These are phyloP conservation scores for Pseudorectes ferrugineus DNA, from an alignment of 2,113 vertebrate species.

Conservation along the genomic window DNA sequence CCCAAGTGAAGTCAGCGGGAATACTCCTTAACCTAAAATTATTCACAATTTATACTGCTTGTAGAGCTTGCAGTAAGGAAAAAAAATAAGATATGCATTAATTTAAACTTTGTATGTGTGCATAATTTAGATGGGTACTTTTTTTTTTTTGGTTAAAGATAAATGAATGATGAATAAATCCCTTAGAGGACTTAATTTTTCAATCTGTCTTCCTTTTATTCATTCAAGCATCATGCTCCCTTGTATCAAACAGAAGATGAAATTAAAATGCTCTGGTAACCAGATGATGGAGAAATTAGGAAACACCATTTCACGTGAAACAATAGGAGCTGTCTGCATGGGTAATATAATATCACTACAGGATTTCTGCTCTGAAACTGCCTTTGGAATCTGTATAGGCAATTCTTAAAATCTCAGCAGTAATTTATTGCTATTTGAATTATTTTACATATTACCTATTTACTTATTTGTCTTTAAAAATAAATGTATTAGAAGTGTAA, in stretches of 20 bases:
- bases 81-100: not conserved
- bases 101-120: not conserved
- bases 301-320: not conserved
- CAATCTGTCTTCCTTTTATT: not conserved
- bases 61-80: not conserved
- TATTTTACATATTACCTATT: not conserved
- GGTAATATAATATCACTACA: not conserved
- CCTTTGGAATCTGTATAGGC: not conserved
- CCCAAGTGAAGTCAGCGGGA: not conserved
- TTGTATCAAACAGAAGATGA: not conserved
- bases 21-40: not conserved
- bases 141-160: not conserved
- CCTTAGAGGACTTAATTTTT: not conserved
- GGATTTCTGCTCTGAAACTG: not conserved
- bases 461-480: not conserved
- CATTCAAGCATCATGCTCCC: not conserved
- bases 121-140: not conserved
- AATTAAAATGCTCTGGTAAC: not conserved
- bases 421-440: not conserved
- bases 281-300: not conserved
- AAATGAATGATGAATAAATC: not conserved
- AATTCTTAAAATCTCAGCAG: not conserved
- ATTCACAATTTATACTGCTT: not conserved
- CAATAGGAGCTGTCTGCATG: not conserved
- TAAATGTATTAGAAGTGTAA: not conserved